Conservation (phyloP, 1,140 invertebrate genomes). For the Eufriesea mexicana region DNA sequence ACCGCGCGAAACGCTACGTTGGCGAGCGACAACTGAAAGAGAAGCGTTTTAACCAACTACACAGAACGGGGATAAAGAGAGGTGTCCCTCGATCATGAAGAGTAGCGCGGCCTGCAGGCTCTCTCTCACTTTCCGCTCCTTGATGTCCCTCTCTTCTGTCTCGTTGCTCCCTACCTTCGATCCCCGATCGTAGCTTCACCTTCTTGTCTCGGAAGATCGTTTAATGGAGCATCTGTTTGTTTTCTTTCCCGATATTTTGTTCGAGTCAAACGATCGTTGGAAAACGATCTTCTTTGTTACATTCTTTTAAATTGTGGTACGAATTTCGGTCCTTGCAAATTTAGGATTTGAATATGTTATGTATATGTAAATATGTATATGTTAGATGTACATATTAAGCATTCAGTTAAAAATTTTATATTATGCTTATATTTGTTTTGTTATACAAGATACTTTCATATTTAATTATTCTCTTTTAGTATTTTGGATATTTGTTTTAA, state of each 20-base stretch:
- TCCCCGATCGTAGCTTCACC: conserved; percentile 40
- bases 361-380: too few species aligned
- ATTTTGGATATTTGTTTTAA: too few species aligned
- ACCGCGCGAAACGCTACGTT: conserved; percentile 70
- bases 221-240: conserved; percentile 3
- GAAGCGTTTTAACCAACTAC: conserved; percentile 59
- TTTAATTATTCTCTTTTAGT: too few species aligned
- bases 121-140: conserved; percentile 52
- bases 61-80: conserved; percentile 74
- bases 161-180: conserved; percentile 25
- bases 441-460: too few species aligned
- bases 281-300: background rate
- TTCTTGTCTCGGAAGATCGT: conserved; percentile 19
- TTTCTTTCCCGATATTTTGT: background rate
- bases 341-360: too few species aligned
- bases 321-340: too few species aligned
- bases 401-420: too few species aligned
- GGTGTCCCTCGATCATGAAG: conserved; percentile 71
- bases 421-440: too few species aligned
- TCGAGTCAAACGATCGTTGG: background rate
- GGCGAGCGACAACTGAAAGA: conserved; percentile 78
- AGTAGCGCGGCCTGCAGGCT: conserved; percentile 51
- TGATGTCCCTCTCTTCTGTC: conserved; percentile 27
- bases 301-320: too few species aligned
- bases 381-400: too few species aligned